These are phyloP conservation scores for Thomomys bottae DNA, from an alignment of 2,113 vertebrate genomes.

Conservation along the genomic window DNA sequence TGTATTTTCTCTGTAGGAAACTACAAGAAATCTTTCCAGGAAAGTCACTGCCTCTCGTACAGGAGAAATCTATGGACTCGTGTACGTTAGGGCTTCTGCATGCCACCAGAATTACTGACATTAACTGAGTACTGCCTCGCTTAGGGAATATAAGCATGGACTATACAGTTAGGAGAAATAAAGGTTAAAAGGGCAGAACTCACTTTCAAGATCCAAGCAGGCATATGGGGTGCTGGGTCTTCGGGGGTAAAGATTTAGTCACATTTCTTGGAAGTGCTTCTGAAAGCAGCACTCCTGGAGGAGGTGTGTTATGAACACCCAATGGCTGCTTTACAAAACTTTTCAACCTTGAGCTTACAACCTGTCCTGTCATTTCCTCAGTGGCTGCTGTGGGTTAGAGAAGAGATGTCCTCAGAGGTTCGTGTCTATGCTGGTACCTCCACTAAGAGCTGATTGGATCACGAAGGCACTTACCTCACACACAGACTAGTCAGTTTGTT, in stretches of 20 bases:
- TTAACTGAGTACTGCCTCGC: neutral
- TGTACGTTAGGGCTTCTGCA: neutral
- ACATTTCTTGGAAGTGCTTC: neutral
- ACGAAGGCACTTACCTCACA: neutral
- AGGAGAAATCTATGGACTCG: neutral
- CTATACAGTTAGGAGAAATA: neutral
- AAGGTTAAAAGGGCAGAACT: neutral
- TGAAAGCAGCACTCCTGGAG: neutral
- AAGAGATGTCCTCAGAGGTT: neutral
- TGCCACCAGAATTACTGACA: neutral
- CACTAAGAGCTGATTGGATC: no score
- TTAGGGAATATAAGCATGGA: neutral
- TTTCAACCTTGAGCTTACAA: neutral
- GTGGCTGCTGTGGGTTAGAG: neutral
- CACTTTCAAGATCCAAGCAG: neutral
- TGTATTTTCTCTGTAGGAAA: neutral
- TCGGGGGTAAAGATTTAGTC: neutral
- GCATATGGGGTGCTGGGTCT: neutral
- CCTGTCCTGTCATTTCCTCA: neutral
- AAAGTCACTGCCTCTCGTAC: accelerated
- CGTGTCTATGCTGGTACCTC: neutral
- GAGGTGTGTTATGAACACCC: neutral
- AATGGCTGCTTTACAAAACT: neutral
- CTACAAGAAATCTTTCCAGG: neutral
- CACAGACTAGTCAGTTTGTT: neutral